A percentile compares a stretch with the other conserved stretches of the same genome.
phyloP scores from a whole-genome alignment of 2,797 vertebrate species.

The Phylloscopus collybita region DNA sequence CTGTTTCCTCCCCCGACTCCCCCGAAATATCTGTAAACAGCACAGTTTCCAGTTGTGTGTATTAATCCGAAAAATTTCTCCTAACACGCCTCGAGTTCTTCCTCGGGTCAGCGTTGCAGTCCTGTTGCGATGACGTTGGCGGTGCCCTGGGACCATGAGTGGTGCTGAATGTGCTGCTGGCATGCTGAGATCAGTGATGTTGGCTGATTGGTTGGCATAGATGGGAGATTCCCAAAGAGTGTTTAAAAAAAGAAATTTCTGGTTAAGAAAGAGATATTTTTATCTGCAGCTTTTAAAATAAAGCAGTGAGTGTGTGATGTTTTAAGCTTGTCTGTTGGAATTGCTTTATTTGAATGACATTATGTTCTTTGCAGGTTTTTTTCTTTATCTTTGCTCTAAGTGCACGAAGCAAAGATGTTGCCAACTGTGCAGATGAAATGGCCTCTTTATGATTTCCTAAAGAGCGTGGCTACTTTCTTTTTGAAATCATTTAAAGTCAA shows the following conservation, averaged over 20 bases:
- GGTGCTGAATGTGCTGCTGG: neutral
- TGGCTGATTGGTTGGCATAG: neutral
- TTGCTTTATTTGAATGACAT: neutral
- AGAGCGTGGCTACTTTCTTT: neutral
- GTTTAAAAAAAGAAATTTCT: neutral
- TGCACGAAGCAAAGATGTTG: neutral
- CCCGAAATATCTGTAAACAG: neutral
- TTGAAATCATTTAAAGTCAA: neutral
- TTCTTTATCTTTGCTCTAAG: neutral
- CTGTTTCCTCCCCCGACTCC: neutral
- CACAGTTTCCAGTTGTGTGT: neutral
- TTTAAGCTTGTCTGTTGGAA: neutral
- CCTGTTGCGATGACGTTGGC: neutral
- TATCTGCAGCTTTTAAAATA: slow-evolving; percentile 24
- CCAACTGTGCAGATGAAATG: neutral
- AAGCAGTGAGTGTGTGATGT: neutral
- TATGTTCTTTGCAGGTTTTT: neutral
- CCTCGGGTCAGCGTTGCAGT: neutral
- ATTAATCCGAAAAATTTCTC: slow-evolving; percentile 34
- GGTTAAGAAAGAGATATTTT: slow-evolving; percentile 19
- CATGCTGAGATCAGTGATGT: neutral
- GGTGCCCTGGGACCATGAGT: neutral
- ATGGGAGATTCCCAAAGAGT: neutral
- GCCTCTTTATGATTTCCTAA: neutral
- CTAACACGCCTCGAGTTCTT: neutral